Conservation (phyloP, 1,140 invertebrate genomes). For the Drosophila pandora region DNA sequence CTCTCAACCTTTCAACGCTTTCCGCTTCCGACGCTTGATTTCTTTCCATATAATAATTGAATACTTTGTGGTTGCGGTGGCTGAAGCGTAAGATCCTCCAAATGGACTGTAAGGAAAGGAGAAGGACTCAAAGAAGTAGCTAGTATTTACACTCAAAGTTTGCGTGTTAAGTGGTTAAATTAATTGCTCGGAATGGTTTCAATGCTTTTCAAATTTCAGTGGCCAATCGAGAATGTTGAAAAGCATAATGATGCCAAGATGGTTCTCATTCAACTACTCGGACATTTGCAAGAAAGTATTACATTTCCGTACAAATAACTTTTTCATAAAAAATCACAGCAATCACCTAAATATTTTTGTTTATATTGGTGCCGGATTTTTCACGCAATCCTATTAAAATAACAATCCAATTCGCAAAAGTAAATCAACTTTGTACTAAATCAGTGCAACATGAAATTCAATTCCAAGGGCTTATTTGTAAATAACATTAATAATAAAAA, state of each 20-base stretch:
- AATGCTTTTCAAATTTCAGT: constrained; percentile 49
- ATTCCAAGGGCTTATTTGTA: not conserved
- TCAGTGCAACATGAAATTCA: not conserved
- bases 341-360: not conserved
- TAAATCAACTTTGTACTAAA: not conserved
- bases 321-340: not conserved
- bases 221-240: constrained; percentile 10
- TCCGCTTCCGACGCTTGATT: constrained; percentile 46
- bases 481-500: not conserved
- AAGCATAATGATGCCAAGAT: not conserved
- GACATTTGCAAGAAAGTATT: too few relatives aligned
- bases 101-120: not conserved
- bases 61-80: constrained; percentile 55
- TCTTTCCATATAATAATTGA: constrained; percentile 77
- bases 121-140: constrained; percentile 11
- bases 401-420: not conserved
- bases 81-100: not conserved
- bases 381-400: not conserved
- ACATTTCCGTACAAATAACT: too few relatives aligned
- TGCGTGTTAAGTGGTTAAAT: constrained; percentile 77
- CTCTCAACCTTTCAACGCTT: constrained; percentile 7
- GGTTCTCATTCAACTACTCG: not conserved
- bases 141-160: constrained; percentile 77
- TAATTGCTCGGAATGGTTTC: constrained; percentile 74
- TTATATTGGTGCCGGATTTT: not conserved